Conservation (phyloP, 2,888 invertebrate species). For the Phyto melanocephala region DNA sequence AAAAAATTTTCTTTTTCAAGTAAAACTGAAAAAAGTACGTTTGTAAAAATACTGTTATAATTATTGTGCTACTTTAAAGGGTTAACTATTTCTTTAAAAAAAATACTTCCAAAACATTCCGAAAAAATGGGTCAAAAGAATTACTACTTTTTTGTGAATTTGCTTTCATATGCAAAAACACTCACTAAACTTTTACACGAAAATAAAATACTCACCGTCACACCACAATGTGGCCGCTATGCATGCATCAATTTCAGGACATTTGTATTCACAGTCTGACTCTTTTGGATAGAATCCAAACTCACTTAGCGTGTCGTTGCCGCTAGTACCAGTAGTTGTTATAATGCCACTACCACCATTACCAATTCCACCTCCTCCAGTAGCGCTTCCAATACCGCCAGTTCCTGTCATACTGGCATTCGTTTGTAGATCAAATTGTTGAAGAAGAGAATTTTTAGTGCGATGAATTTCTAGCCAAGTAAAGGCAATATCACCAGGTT, state of each 20-base stretch:
- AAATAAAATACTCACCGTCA: slow-evolving; percentile 81
- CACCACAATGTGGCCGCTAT: slow-evolving; percentile 87
- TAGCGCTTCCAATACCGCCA: slow-evolving; percentile 54
- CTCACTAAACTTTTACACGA: not conserved
- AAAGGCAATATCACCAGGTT: slow-evolving; percentile 87
- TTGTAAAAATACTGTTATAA: too few species aligned
- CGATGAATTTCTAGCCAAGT: slow-evolving; percentile 88
- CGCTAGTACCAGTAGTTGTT: slow-evolving; percentile 66
- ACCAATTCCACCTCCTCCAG: slow-evolving; percentile 61
- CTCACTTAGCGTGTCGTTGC: slow-evolving; percentile 78
- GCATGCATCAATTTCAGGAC: slow-evolving; percentile 88
- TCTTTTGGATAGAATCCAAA: slow-evolving; percentile 79
- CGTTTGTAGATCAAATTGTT: slow-evolving; percentile 80
- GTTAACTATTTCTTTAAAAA: not conserved
- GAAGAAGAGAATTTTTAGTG: slow-evolving; percentile 82
- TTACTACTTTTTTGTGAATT: not conserved
- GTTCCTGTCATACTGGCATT: slow-evolving; percentile 71
- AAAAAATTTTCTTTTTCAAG: too few species aligned
- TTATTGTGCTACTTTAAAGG: too few species aligned
- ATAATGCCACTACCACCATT: slow-evolving; percentile 62
- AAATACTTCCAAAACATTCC: not conserved
- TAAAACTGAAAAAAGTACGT: too few species aligned
- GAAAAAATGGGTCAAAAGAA: not conserved
- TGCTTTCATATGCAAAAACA: not conserved
- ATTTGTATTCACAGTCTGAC: slow-evolving; percentile 82